These are phyloP conservation scores for Catharus minimus DNA, from an alignment of 2,113 vertebrate genomes.

Conservation along the genomic window DNA sequence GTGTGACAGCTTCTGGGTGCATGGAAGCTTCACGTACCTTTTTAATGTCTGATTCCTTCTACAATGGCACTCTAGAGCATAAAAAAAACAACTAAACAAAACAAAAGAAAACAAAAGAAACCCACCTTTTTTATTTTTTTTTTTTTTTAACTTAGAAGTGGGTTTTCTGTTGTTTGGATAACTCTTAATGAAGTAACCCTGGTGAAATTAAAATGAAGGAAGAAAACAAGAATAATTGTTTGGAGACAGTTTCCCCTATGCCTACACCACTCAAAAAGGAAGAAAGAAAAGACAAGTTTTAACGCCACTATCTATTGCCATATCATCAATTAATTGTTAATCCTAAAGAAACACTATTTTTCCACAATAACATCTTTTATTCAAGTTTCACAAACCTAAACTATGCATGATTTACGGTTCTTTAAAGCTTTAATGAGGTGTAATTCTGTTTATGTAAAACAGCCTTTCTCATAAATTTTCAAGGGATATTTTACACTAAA, in stretches of 20 bases:
- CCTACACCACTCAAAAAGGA: not conserved
- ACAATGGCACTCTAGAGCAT: not conserved
- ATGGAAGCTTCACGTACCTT: not conserved
- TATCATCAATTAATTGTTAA: not conserved
- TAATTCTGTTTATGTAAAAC: not conserved
- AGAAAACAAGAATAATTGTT: not conserved
- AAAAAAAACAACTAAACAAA: not conserved
- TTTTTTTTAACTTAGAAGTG: not conserved
- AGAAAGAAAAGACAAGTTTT: not conserved
- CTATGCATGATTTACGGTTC: not conserved
- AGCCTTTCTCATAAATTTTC: not conserved
- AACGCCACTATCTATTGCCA: not conserved
- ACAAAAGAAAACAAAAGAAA: too few species aligned
- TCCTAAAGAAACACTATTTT: not conserved
- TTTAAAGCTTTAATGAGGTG: not conserved
- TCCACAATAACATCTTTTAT: not conserved
- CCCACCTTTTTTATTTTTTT: not conserved
- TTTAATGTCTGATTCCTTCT: not conserved
- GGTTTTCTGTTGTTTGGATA: not conserved
- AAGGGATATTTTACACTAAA: constrained; percentile 10
- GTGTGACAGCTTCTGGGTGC: not conserved
- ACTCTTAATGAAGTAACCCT: not conserved
- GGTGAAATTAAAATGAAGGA: not conserved
- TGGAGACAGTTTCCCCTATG: not conserved
- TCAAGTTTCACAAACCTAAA: not conserved